Evolutionary conservation across 2,888 invertebrate genomes (phyloP).

Genomic region (Drosophila formosana): DNA sequence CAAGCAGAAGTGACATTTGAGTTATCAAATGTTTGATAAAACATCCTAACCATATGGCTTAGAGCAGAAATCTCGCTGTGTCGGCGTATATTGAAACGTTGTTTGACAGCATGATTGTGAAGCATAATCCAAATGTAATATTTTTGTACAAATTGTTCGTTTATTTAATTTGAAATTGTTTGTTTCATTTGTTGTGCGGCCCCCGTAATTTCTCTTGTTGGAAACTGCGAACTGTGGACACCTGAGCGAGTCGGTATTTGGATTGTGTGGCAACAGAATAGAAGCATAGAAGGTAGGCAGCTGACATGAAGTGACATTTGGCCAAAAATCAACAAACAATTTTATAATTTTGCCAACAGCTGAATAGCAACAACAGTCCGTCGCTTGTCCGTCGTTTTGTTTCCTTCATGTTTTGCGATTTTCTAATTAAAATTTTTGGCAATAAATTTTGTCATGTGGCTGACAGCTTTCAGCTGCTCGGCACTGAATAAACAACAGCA

Average conservation of each 20-base stretch:
- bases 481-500: conserved; percentile 16
- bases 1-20: background rate
- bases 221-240: background rate
- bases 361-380: background rate
- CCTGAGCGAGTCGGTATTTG: conserved; percentile 9
- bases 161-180: conserved; percentile 31
- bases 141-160: conserved; percentile 12
- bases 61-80: background rate
- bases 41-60: background rate
- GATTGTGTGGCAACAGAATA: conserved; percentile 6
- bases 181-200: background rate
- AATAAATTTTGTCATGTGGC: conserved; percentile 56
- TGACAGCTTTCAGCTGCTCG: conserved; percentile 54
- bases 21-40: background rate
- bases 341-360: conserved; percentile 44
- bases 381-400: background rate
- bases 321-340: conserved; percentile 60
- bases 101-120: conserved; percentile 27
- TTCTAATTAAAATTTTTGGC: conserved; percentile 70
- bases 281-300: background rate
- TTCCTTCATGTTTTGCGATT: conserved; percentile 35
- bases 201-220: background rate
- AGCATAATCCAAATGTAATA: conserved; percentile 20
- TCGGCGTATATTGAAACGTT: conserved; percentile 1
- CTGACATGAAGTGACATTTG: conserved; percentile 56